Evolutionary conservation across 2,113 vertebrate species (phyloP).

Genomic region (Drymodes brunneopygia): DNA sequence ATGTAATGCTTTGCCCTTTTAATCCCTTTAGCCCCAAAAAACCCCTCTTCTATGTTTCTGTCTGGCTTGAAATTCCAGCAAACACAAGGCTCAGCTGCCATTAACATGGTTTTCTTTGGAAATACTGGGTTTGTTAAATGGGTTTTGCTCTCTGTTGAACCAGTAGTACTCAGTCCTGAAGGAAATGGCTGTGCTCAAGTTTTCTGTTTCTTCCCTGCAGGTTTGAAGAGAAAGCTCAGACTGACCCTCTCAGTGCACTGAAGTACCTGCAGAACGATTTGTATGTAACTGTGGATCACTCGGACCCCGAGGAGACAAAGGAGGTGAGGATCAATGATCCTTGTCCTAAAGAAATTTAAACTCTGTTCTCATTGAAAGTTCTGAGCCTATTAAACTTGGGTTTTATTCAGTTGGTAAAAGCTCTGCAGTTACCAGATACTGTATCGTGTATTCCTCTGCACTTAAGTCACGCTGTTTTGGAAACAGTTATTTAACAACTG

Average conservation of each 20-base stretch:
- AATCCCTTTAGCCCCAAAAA: neutral
- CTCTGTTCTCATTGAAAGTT: neutral
- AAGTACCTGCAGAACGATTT: constrained; percentile 98
- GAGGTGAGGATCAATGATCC: constrained; percentile 76
- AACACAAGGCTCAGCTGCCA: neutral
- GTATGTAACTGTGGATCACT: constrained; percentile 96
- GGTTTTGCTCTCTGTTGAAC: neutral
- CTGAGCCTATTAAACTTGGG: neutral
- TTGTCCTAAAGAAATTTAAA: neutral
- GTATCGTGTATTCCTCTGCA: neutral
- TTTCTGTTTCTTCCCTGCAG: constrained; percentile 66
- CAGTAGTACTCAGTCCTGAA: neutral
- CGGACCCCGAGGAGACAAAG: constrained; percentile 94
- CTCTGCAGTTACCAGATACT: neutral
- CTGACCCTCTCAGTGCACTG: constrained; percentile 91
- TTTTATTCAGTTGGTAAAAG: neutral
- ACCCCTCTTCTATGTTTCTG: fast-evolving
- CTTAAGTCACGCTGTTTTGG: neutral
- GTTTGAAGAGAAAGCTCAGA: constrained; percentile 97
- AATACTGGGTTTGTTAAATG: neutral
- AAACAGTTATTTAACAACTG: neutral
- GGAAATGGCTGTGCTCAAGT: neutral
- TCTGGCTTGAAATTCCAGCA: neutral
- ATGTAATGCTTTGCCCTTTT: neutral
- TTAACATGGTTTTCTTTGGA: neutral